phyloP scores from a whole-genome alignment of 2,113 vertebrate species.

The Microcebus ravelobensis region DNA sequence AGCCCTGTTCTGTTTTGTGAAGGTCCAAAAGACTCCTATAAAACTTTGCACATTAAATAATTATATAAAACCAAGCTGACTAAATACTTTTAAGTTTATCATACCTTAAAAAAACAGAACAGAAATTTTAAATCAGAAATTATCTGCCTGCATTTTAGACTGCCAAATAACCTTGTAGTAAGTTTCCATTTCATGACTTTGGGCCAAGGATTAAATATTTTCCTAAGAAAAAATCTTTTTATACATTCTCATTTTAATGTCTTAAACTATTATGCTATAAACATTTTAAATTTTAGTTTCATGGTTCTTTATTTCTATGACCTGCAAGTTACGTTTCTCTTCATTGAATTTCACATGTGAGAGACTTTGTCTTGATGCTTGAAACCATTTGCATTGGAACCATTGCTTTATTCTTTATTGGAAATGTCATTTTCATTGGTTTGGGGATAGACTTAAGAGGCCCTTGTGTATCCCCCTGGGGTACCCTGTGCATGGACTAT shows the following conservation, averaged over 20 bases:
- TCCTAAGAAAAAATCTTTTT: slow-evolving; percentile 38
- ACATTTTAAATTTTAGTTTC: slow-evolving; percentile 40
- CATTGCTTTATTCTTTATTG: neutral
- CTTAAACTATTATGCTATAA: slow-evolving; percentile 23
- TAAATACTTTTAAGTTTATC: slow-evolving; percentile 54
- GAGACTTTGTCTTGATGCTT: slow-evolving; percentile 31
- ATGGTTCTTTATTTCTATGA: neutral
- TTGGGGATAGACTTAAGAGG: neutral
- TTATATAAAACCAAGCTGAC: slow-evolving; percentile 32
- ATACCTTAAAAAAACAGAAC: slow-evolving; percentile 39
- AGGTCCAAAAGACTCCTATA: slow-evolving; percentile 7
- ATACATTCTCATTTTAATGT: slow-evolving; percentile 28
- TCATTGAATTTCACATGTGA: slow-evolving; percentile 43
- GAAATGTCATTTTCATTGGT: neutral
- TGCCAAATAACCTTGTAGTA: neutral
- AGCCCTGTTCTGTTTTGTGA: slow-evolving; percentile 51
- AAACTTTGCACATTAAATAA: slow-evolving; percentile 32
- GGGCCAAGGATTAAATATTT: slow-evolving; percentile 9
- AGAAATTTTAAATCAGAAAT: slow-evolving; percentile 30
- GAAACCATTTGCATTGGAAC: neutral
- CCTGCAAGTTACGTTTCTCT: neutral
- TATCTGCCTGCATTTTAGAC: slow-evolving; percentile 20
- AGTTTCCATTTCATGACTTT: slow-evolving; percentile 43
- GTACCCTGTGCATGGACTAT: neutral
- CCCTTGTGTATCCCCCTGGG: too few relatives aligned